A percentile compares a stretch with the other conserved stretches of the same genome.
These are phyloP conservation scores for Acrocephalus kingi DNA, from an alignment of 2,113 vertebrate species.

Conservation along the genomic window DNA sequence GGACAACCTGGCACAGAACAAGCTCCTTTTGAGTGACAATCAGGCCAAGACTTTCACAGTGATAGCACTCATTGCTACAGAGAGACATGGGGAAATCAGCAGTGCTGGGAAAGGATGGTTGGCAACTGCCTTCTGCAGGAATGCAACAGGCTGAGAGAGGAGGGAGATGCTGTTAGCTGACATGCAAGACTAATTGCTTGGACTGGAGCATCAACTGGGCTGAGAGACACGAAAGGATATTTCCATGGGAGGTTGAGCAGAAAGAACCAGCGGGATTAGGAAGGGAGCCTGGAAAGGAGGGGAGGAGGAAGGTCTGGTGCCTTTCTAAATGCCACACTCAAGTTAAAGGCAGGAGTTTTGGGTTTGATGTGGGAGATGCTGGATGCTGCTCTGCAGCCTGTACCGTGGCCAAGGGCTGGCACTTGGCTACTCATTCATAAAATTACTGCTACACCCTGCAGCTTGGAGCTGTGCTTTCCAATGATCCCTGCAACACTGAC, in stretches of 20 bases:
- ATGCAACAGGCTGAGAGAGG: not conserved
- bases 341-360: not conserved
- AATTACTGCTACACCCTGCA: not conserved
- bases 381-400: not conserved
- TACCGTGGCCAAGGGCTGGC: not conserved
- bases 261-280: not conserved
- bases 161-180: not conserved
- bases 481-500: rapidly evolving
- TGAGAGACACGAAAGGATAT: not conserved
- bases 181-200: not conserved
- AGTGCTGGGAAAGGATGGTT: not conserved
- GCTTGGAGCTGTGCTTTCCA: not conserved
- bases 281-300: not conserved
- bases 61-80: not conserved
- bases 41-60: not conserved
- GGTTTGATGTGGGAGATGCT: not conserved
- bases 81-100: not conserved
- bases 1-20: not conserved
- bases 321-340: rapidly evolving
- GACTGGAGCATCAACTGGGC: not conserved
- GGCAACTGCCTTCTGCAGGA: not conserved
- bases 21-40: not conserved
- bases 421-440: slow-evolving; percentile 26
- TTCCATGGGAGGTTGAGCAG: not conserved
- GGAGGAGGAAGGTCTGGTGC: not conserved